phyloP scores from a whole-genome alignment of 2,797 vertebrate genomes.

The Phataginus tricuspis region DNA sequence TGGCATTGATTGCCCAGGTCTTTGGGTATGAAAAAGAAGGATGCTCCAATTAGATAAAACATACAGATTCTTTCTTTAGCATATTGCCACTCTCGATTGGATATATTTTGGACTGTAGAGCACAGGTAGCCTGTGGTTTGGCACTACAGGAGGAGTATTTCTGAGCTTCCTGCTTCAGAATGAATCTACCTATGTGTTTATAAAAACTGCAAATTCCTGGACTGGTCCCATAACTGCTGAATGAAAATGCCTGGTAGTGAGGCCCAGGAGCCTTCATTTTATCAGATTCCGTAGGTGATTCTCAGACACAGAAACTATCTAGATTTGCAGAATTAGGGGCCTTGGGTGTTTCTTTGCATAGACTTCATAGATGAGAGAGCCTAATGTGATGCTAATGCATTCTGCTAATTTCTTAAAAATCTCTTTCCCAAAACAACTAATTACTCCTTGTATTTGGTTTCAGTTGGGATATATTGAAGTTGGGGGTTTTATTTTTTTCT shows the following conservation, averaged over 20 bases:
- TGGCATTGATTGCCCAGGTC: fast-evolving
- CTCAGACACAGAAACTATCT: not conserved
- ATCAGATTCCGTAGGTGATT: not conserved
- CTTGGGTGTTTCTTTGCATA: not conserved
- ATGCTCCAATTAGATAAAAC: fast-evolving
- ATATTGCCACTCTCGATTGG: too few species aligned
- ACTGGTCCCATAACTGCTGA: not conserved
- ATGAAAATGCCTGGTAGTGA: not conserved
- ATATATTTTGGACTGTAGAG: not conserved
- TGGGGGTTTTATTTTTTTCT: not conserved
- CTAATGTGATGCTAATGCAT: not conserved
- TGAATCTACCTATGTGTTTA: not conserved
- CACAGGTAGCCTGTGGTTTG: not conserved
- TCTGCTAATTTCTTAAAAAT: not conserved
- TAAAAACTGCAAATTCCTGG: not conserved
- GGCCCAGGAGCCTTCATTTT: not conserved
- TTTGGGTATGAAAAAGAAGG: not conserved
- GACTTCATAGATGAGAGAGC: not conserved
- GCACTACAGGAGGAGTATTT: not conserved
- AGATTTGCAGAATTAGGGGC: not conserved
- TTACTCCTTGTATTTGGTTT: not conserved
- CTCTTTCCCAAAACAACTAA: not conserved
- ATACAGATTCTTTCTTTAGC: not conserved
- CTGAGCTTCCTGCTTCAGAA: not conserved
- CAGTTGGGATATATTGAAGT: not conserved